Evolutionary conservation across 2,888 invertebrate species (phyloP).

Genomic region (Volucella bombylans): DNA sequence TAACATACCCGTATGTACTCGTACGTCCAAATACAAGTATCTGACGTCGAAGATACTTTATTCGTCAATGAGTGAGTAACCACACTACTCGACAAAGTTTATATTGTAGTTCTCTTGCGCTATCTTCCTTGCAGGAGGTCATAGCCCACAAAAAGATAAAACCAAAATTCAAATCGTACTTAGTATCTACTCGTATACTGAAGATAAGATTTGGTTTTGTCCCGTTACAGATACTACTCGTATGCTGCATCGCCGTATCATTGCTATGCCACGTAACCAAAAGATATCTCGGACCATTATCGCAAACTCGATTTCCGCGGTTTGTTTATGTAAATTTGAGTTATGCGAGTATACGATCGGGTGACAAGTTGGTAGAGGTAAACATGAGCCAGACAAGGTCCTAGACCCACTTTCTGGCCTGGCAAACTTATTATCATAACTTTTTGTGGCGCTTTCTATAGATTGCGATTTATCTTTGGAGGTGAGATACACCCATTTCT

Average conservation of each 20-base stretch:
- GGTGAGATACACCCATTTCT: conserved; percentile 28
- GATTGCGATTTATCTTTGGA: conserved; percentile 55
- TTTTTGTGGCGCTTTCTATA: conserved; percentile 28
- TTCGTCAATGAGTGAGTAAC: conserved; percentile 23
- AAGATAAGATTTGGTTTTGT: conserved; percentile 49
- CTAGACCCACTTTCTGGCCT: conserved; percentile 20
- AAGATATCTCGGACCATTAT: conserved; percentile 43
- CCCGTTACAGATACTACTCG: conserved; percentile 44
- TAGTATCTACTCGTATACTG: conserved; percentile 10
- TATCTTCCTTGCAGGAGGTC: conserved; percentile 50
- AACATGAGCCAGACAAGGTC: conserved; percentile 31
- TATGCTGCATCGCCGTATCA: conserved; percentile 7
- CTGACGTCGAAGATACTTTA: background rate
- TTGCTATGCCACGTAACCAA: conserved; percentile 32
- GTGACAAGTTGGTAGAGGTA: background rate
- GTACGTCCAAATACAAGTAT: background rate
- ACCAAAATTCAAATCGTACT: conserved; percentile 25
- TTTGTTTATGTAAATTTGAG: conserved; percentile 41
- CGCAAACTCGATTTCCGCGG: conserved; percentile 15
- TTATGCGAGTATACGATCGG: background rate
- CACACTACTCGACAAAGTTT: conserved; percentile 21
- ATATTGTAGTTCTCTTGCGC: conserved; percentile 25
- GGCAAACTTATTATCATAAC: conserved; percentile 33
- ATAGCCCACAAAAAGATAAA: conserved; percentile 22
- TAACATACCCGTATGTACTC: too few species aligned